Evolutionary conservation across 2,888 invertebrate species (phyloP).

Genomic region (Agrochola macilenta): DNA sequence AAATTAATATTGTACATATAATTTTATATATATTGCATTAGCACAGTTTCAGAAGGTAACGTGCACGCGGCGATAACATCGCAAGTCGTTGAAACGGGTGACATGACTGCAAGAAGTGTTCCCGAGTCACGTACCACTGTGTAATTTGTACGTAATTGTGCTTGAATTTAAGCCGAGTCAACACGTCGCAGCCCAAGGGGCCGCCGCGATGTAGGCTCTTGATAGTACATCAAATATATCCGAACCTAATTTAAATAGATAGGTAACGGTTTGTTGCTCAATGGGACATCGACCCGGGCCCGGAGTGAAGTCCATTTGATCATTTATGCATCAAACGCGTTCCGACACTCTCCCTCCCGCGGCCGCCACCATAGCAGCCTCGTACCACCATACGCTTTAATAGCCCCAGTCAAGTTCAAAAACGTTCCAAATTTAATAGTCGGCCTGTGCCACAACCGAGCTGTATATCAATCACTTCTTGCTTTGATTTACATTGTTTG

Average conservation of each 20-base stretch:
- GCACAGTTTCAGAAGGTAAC: conserved; percentile 26
- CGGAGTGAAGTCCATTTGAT: conserved; percentile 82
- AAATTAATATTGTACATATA: conserved; percentile 3
- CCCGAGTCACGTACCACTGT: conserved; percentile 77
- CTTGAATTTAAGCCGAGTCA: conserved; percentile 69
- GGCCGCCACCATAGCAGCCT: conserved; percentile 69
- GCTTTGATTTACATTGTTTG: conserved; percentile 66
- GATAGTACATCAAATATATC: conserved; percentile 81
- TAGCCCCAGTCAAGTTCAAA: conserved; percentile 78
- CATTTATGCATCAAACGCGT: conserved; percentile 88
- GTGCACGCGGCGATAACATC: conserved; percentile 64
- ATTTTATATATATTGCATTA: conserved; percentile 10
- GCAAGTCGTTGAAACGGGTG: conserved; percentile 69
- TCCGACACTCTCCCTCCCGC: conserved; percentile 77
- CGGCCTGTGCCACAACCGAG: conserved; percentile 63
- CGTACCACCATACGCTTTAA: conserved; percentile 75
- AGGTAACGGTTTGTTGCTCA: conserved; percentile 88
- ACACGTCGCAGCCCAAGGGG: conserved; percentile 73
- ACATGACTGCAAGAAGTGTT: conserved; percentile 77
- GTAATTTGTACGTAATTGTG: conserved; percentile 79
- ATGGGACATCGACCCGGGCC: conserved; percentile 85
- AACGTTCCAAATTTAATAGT: conserved; percentile 77
- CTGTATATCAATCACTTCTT: conserved; percentile 75
- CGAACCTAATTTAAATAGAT: conserved; percentile 87
- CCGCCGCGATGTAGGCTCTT: conserved; percentile 60